phyloP scores from a whole-genome alignment of 1,140 invertebrate species.

The Drosophila kikkawai region DNA sequence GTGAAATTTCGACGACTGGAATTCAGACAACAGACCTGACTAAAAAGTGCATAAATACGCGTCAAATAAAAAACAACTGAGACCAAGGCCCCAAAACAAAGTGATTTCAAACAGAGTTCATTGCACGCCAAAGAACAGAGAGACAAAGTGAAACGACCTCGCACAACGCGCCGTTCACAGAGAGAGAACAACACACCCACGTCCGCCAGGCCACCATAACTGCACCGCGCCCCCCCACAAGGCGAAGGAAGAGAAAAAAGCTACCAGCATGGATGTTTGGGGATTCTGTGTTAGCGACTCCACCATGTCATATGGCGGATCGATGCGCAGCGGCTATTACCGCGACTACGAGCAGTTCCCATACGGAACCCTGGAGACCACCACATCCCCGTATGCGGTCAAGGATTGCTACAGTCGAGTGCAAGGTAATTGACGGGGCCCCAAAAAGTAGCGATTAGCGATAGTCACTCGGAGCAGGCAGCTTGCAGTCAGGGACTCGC shows the following conservation, averaged over 20 bases:
- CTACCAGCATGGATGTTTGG: slow-evolving; percentile 78
- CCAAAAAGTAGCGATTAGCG: not conserved
- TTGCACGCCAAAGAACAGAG: slow-evolving; percentile 66
- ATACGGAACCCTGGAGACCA: slow-evolving; percentile 78
- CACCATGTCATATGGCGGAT: slow-evolving; percentile 85
- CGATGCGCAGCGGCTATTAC: slow-evolving; percentile 85
- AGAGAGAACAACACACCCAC: slow-evolving; percentile 52
- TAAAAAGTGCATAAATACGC: slow-evolving; percentile 51
- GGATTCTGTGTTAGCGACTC: slow-evolving; percentile 81
- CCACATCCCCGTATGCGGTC: slow-evolving; percentile 51
- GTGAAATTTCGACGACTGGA: slow-evolving; percentile 29
- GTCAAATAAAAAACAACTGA: slow-evolving; percentile 43
- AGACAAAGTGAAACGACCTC: slow-evolving; percentile 78
- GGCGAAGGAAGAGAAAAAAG: slow-evolving; percentile 24
- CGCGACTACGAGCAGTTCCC: slow-evolving; percentile 86
- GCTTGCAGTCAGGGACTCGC: not conserved
- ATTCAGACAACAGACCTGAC: slow-evolving; percentile 56
- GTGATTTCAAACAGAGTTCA: slow-evolving; percentile 68
- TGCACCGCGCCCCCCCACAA: slow-evolving; percentile 31
- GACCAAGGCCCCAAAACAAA: slow-evolving; percentile 29
- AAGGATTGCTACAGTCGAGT: slow-evolving; percentile 83
- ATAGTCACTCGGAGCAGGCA: not conserved
- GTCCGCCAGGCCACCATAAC: slow-evolving; percentile 7
- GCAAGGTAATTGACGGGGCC: slow-evolving; percentile 69
- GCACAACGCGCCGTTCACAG: slow-evolving; percentile 57